A percentile compares a stretch with the other conserved stretches of the same genome.
phyloP scores from a whole-genome alignment of 2,888 invertebrate species.

The Cheilosia scutellata region DNA sequence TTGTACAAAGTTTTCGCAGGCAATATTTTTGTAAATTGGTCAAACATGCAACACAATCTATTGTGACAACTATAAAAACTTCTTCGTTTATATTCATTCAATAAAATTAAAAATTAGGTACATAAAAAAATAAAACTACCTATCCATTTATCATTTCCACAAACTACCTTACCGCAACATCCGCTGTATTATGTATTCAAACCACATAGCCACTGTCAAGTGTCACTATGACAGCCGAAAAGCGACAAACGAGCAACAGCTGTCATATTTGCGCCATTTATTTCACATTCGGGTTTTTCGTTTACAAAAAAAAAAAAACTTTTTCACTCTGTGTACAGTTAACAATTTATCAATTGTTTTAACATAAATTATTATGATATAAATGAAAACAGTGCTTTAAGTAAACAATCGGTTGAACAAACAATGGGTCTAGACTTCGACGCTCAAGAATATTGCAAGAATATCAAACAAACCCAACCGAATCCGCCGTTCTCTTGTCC shows the following conservation, averaged over 20 bases:
- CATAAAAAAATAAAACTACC: too few relatives aligned
- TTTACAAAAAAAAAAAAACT: slow-evolving; percentile 59
- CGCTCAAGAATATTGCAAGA: slow-evolving; percentile 93
- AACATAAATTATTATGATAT: slow-evolving; percentile 68
- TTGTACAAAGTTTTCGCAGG: too few relatives aligned
- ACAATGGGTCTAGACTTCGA: slow-evolving; percentile 93
- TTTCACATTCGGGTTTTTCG: slow-evolving; percentile 73
- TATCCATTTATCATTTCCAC: neutral
- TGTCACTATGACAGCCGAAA: slow-evolving; percentile 72
- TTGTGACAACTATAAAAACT: too few relatives aligned
- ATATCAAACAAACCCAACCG: slow-evolving; percentile 87
- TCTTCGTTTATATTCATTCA: too few relatives aligned
- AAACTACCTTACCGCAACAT: neutral
- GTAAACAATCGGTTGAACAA: slow-evolving; percentile 30
- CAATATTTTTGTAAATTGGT: too few relatives aligned
- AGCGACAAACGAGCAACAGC: slow-evolving; percentile 77
- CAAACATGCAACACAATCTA: too few relatives aligned
- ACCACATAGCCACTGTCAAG: slow-evolving; percentile 38
- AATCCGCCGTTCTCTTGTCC: slow-evolving; percentile 94
- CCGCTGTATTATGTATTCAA: slow-evolving; percentile 39
- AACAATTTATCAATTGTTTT: slow-evolving; percentile 45
- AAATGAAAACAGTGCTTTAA: slow-evolving; percentile 36
- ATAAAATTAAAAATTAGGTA: too few relatives aligned
- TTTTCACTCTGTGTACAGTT: slow-evolving; percentile 37
- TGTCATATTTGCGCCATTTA: slow-evolving; percentile 80